Conservation (phyloP, 1,140 invertebrate genomes). For the Eumaeus atala region DNA sequence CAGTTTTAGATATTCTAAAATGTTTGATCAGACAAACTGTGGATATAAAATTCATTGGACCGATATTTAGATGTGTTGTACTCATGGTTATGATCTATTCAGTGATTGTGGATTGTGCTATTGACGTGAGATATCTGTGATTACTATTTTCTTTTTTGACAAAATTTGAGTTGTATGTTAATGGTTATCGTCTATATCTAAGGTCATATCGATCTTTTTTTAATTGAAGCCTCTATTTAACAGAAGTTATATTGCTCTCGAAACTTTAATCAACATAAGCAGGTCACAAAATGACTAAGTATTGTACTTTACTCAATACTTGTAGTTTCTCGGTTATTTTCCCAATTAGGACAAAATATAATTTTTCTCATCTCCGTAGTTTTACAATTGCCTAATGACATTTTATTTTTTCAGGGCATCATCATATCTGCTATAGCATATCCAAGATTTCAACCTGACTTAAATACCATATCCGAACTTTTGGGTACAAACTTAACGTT, state of each 20-base stretch:
- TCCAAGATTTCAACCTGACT: constrained; percentile 50
- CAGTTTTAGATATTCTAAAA: constrained; percentile 48
- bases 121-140: constrained; percentile 52
- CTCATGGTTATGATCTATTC: constrained; percentile 54
- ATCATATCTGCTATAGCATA: constrained; percentile 61
- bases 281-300: too few species aligned
- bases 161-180: neutral
- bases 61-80: constrained; percentile 42
- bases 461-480: constrained; percentile 43
- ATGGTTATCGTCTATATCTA: too few species aligned
- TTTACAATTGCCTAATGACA: neutral
- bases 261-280: too few species aligned
- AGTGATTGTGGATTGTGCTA: constrained; percentile 53
- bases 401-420: constrained; percentile 47
- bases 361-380: neutral
- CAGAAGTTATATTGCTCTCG: too few species aligned
- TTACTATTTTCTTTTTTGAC: constrained; percentile 7
- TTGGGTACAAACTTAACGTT: constrained; percentile 44
- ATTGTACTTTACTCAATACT: too few species aligned
- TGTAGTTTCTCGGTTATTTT: too few species aligned
- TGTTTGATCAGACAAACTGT: constrained; percentile 62
- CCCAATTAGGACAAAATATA: too few species aligned
- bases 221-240: too few species aligned
- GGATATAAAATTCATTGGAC: constrained; percentile 49
- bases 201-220: too few species aligned